phyloP scores from a whole-genome alignment of 1,140 invertebrate species.

The Drosophila cardini region DNA sequence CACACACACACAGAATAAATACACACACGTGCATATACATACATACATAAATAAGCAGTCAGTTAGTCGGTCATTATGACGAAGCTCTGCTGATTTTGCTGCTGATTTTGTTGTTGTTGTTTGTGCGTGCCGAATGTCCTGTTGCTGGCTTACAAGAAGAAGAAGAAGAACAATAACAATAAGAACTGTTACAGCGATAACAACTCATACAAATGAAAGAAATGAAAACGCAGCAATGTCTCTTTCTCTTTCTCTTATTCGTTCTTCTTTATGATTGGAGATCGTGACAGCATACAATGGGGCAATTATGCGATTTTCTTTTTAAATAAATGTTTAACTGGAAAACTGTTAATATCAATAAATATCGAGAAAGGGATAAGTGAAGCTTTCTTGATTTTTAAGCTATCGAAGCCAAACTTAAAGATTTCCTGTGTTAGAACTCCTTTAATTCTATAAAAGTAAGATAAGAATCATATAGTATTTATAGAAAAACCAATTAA shows the following conservation, averaged over 20 bases:
- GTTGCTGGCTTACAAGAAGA: slow-evolving; percentile 57
- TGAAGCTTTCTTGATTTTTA: too few relatives aligned
- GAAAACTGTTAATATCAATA: too few relatives aligned
- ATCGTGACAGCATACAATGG: slow-evolving; percentile 5
- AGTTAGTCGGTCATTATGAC: slow-evolving; percentile 79
- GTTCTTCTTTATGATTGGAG: neutral
- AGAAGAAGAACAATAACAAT: slow-evolving; percentile 1
- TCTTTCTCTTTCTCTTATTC: slow-evolving; percentile 1
- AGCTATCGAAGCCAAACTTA: too few relatives aligned
- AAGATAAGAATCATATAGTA: too few relatives aligned
- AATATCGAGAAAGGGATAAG: too few relatives aligned
- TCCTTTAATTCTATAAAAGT: too few relatives aligned
- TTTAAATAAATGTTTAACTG: too few relatives aligned
- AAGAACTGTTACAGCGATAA: slow-evolving; percentile 28
- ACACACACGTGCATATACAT: slow-evolving; percentile 7
- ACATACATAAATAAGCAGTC: slow-evolving; percentile 56
- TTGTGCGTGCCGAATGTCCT: slow-evolving; percentile 60
- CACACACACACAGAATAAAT: slow-evolving; percentile 9
- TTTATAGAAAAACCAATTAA: too few relatives aligned
- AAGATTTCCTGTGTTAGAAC: too few relatives aligned
- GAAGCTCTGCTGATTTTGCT: slow-evolving; percentile 25
- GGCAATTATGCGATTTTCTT: too few relatives aligned
- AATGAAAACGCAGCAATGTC: slow-evolving; percentile 36
- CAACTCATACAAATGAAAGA: slow-evolving; percentile 36
- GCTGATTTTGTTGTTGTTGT: slow-evolving; percentile 20